Evolutionary conservation across 2,113 vertebrate species (phyloP).

Genomic region (Hemiscyllium ocellatum): DNA sequence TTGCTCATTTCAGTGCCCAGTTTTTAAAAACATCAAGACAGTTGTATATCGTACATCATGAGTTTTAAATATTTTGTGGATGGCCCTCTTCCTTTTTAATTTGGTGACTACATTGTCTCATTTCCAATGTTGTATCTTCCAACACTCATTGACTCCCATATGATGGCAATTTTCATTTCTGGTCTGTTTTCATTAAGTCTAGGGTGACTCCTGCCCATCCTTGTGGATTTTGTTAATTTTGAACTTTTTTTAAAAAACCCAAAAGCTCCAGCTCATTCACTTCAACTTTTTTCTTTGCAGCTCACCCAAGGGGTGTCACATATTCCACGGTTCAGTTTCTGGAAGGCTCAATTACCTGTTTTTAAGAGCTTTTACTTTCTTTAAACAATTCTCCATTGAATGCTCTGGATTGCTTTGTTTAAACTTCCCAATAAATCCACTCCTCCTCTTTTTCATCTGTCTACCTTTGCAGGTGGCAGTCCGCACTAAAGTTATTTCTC

Average conservation of each 20-base stretch:
- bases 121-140: background rate
- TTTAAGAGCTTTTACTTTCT: background rate
- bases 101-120: background rate
- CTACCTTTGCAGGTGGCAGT: background rate
- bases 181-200: background rate
- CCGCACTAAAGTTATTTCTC: background rate
- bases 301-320: background rate
- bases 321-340: background rate
- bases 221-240: background rate
- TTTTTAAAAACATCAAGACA: too few relatives aligned
- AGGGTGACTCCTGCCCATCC: background rate
- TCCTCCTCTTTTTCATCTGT: background rate
- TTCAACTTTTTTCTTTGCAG: background rate
- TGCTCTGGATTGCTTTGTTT: too few relatives aligned
- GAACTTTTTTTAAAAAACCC: background rate
- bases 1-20: too few relatives aligned
- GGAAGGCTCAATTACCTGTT: background rate
- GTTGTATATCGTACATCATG: too few relatives aligned
- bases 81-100: background rate
- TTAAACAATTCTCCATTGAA: background rate
- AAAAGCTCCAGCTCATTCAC: background rate
- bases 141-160: background rate
- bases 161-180: background rate
- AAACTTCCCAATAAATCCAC: background rate
- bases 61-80: too few relatives aligned